Evolutionary conservation across 2,888 invertebrate genomes (phyloP).

Genomic region (Drosophila fulvimacula): DNA sequence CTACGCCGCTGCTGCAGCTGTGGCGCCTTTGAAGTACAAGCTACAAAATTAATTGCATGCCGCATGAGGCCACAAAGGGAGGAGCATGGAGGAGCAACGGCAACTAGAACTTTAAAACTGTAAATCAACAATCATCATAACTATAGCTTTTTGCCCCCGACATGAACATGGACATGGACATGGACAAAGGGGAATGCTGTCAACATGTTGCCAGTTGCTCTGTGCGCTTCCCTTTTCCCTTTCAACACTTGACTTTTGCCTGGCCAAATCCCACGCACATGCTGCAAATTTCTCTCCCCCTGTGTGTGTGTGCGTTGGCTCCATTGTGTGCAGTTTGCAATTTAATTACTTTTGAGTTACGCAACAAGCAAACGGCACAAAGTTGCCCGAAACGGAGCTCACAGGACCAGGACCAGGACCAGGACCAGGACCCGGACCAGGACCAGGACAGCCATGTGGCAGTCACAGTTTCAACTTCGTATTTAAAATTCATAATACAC

Average conservation of each 20-base stretch:
- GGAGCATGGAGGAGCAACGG: conserved; percentile 8
- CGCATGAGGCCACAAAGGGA: conserved; percentile 61
- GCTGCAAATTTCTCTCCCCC: conserved; percentile 4
- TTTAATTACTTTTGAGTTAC: conserved; percentile 77
- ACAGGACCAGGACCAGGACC: conserved; percentile 35
- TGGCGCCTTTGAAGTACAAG: conserved; percentile 70
- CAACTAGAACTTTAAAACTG: conserved; percentile 59
- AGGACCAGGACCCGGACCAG: conserved; percentile 31
- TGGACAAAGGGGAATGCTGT: conserved; percentile 32
- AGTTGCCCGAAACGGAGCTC: conserved; percentile 52
- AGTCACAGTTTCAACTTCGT: conserved; percentile 20
- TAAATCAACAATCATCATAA: conserved; percentile 81
- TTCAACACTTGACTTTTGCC: conserved; percentile 70
- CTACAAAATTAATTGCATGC: conserved; percentile 76
- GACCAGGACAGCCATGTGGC: background rate
- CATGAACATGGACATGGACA: conserved; percentile 18
- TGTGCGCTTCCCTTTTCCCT: conserved; percentile 42
- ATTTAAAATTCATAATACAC: conserved; percentile 65
- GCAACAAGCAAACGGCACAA: conserved; percentile 63
- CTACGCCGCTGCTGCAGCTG: background rate
- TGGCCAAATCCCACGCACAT: conserved; percentile 48
- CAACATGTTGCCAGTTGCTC: conserved; percentile 53
- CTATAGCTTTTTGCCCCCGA: conserved; percentile 54
- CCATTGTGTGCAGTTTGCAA: conserved; percentile 66
- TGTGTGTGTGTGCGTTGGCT: background rate